Percentiles rank a stretch among this genome's conserved stretches.
Conservation (phyloP, 2,888 invertebrate species). For the Xanthorhoe designata region DNA sequence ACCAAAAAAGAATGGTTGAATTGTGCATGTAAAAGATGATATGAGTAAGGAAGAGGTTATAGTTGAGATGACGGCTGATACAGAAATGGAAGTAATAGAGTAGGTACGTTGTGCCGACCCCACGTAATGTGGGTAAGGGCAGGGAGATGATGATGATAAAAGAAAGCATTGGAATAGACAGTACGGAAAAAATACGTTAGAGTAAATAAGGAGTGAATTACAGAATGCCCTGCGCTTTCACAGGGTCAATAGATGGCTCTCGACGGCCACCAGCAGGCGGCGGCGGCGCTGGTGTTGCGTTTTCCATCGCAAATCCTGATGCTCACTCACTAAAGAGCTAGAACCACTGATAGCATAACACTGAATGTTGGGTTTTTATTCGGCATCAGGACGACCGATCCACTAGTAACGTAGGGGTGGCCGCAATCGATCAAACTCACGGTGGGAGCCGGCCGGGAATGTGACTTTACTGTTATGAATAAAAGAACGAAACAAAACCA, state of each 20-base stretch:
- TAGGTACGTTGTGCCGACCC: too few relatives aligned
- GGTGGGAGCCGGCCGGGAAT: neutral
- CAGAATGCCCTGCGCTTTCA: slow-evolving; percentile 79
- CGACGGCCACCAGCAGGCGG: slow-evolving; percentile 62
- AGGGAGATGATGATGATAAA: too few relatives aligned
- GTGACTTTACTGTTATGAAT: neutral
- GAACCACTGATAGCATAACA: neutral
- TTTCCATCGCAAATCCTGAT: slow-evolving; percentile 59
- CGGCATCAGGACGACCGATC: neutral
- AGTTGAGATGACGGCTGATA: too few relatives aligned
- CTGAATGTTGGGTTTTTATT: neutral
- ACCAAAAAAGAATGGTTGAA: too few relatives aligned
- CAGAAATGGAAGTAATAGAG: too few relatives aligned
- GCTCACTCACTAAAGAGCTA: neutral
- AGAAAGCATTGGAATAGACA: neutral
- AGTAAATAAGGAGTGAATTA: slow-evolving; percentile 46
- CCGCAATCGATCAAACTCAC: slow-evolving; percentile 18
- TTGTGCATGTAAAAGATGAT: too few relatives aligned
- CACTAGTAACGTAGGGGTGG: slow-evolving; percentile 14
- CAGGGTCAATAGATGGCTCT: slow-evolving; percentile 73
- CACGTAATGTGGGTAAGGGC: too few relatives aligned
- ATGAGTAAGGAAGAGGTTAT: too few relatives aligned
- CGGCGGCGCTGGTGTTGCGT: slow-evolving; percentile 55
- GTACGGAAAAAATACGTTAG: neutral
- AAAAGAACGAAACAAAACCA: neutral